Evolutionary conservation across 2,113 vertebrate species (phyloP), one percentile per base, ranked within the genome.

Genomic region (Spilogale gracilis): DNA sequence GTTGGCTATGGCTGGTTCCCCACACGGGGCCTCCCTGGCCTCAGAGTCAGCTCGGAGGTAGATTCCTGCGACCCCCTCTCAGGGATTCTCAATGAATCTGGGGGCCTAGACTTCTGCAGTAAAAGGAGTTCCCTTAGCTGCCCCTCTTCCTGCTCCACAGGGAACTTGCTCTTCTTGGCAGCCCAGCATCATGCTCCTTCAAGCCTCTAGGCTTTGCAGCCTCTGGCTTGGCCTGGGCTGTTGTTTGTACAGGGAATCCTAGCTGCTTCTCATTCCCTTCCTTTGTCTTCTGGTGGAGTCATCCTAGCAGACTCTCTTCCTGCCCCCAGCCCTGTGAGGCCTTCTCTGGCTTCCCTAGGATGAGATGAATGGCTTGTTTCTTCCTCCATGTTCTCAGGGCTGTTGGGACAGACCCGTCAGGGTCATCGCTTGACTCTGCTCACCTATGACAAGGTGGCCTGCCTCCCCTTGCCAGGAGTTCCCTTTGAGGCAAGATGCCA

Each of bases 381-480:
- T 30, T 63, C 60, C 23, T 30, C 30, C 0, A 2, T 12, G 56
- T 71, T 48, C 45, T 69, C 58, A 56, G 89, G 74, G 60, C 69
- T 38, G 58, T 25, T 7, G 45, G 25, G 43, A n/a, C 43, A 16
- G 0, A 43, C 14, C n/a, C 14, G 0, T 43, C 11, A 52, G 73
- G 43, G 18, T 38, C 30, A 18, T 60, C 43, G 50, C 8, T 7
- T 43, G 38, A 2, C 69, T 43, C 74, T 30, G 54, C 67, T 63
- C 20, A 43, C 50, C 2, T 10, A 18, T 43, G 14, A 63, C 56
- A 43, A 63, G 43, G 32, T 16, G 32, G 9, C 12, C 2, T 5
- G 54, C 38, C 38, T 81, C 18, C 25, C 6, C 50, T 48, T 32
- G 16, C 27, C 38, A 61, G 76, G 38, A 45, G 48, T 45, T 52